Percentiles rank a stretch among this genome's conserved stretches.
phyloP scores from a whole-genome alignment of 1,140 invertebrate genomes.

The Streblospio benedicti region DNA sequence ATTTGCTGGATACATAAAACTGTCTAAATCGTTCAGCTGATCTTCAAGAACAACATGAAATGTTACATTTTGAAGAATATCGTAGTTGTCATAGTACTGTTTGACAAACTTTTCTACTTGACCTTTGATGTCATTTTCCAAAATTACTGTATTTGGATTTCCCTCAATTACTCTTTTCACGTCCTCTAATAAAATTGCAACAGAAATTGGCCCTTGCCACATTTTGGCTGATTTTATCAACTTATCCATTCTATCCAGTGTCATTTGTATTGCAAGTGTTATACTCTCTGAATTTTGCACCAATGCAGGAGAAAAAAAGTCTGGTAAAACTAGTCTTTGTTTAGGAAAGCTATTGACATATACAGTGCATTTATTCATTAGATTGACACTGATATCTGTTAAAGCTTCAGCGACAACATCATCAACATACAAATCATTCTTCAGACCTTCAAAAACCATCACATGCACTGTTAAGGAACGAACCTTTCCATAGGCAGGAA shows the following conservation, averaged over 20 bases:
- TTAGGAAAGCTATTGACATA: not conserved
- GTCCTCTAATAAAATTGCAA: not conserved
- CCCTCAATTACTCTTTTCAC: no score
- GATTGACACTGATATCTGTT: not conserved
- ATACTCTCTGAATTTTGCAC: not conserved
- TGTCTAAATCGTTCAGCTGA: not conserved
- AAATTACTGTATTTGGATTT: no score
- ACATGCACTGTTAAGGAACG: not conserved
- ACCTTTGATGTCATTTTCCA: not conserved
- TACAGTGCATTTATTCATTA: not conserved
- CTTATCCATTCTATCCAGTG: not conserved
- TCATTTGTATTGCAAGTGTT: not conserved
- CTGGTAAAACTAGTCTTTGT: not conserved
- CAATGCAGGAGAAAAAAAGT: not conserved
- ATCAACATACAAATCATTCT: not conserved
- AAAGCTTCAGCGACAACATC: no score
- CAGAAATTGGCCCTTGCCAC: constrained; percentile 1
- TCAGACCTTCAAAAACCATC: not conserved
- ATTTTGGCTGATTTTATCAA: not conserved
- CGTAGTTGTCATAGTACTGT: not conserved
- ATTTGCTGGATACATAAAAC: not conserved
- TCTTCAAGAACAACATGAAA: not conserved
- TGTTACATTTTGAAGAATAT: not conserved
- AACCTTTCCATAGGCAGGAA: not conserved
- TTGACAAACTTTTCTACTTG: not conserved